Percentiles rank a stretch among this genome's conserved stretches.
These are phyloP conservation scores for Muraenolepis orangiensis DNA, from an alignment of 2,797 vertebrate species.

Conservation along the genomic window DNA sequence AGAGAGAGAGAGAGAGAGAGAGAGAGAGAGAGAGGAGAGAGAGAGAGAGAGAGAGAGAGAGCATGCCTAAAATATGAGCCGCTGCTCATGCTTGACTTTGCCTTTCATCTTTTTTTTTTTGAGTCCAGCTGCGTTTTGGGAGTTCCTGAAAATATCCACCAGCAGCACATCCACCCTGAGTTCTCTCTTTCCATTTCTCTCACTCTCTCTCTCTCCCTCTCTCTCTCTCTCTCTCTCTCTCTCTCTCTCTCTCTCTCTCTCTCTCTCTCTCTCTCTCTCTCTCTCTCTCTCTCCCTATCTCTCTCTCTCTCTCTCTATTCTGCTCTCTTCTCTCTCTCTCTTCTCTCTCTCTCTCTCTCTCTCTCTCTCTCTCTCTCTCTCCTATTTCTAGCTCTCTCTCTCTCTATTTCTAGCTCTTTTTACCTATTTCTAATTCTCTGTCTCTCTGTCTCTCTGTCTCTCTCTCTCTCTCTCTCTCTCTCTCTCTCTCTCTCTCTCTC, in stretches of 20 bases:
- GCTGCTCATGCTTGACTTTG: background rate
- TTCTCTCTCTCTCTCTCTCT: background rate
- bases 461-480: background rate
- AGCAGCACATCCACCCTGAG: background rate
- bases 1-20: too few relatives aligned
- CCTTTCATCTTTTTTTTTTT: background rate
- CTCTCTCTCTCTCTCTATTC: background rate
- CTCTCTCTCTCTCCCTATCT: too few relatives aligned
- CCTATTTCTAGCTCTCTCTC: background rate
- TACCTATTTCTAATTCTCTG: too few relatives aligned
- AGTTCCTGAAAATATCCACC: background rate
- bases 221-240: background rate
- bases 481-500: too few relatives aligned
- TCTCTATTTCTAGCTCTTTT: background rate
- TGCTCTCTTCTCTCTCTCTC: background rate
- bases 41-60: too few relatives aligned
- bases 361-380: background rate
- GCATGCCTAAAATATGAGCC: background rate
- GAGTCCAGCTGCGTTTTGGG: background rate
- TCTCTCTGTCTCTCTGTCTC: background rate
- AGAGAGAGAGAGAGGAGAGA: too few relatives aligned
- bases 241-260: background rate
- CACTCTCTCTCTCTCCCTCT: background rate
- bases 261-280: background rate
- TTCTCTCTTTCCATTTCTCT: background rate